Conservation (phyloP, 2,888 invertebrate species). For the Leptinotarsa peninsularis region DNA sequence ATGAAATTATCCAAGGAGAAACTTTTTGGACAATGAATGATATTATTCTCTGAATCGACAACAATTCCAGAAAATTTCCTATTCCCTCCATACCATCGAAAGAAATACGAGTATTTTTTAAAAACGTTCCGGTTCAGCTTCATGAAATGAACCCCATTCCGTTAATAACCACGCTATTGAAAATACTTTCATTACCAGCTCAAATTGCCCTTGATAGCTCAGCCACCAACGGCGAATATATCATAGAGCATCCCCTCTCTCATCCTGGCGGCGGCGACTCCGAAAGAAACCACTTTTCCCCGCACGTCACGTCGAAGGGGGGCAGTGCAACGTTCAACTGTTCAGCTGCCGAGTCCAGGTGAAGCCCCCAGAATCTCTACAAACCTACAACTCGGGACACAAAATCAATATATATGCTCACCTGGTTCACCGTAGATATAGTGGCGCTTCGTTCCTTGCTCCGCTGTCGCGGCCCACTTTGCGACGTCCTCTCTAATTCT, state of each 20-base stretch:
- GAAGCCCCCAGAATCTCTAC: conserved; percentile 27
- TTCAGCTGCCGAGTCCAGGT: conserved; percentile 27
- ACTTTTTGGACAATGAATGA: no score
- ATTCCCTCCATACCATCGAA: no score
- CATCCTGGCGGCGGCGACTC: conserved; percentile 6
- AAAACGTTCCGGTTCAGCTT: not conserved
- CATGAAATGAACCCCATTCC: not conserved
- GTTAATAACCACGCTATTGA: not conserved
- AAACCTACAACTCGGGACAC: conserved; percentile 38
- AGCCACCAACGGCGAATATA: conserved; percentile 10
- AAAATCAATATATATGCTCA: conserved; percentile 53
- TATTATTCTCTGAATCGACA: no score
- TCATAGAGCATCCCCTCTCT: conserved; percentile 9
- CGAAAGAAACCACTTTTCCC: conserved; percentile 22
- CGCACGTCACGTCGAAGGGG: not conserved
- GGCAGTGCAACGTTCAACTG: conserved; percentile 21
- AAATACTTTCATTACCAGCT: conserved; percentile 1
- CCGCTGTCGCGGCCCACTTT: conserved; percentile 16
- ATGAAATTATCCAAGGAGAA: no score
- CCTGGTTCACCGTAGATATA: conserved; percentile 42
- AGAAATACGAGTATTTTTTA: not conserved
- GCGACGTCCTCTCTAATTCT: conserved; percentile 12
- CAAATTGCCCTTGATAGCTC: conserved; percentile 9
- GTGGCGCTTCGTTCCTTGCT: conserved; percentile 20
- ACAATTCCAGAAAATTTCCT: no score